Evolutionary conservation across 1,140 invertebrate genomes (phyloP), one percentile per base, ranked within the genome.

Genomic region (Nasonia giraulti): DNA sequence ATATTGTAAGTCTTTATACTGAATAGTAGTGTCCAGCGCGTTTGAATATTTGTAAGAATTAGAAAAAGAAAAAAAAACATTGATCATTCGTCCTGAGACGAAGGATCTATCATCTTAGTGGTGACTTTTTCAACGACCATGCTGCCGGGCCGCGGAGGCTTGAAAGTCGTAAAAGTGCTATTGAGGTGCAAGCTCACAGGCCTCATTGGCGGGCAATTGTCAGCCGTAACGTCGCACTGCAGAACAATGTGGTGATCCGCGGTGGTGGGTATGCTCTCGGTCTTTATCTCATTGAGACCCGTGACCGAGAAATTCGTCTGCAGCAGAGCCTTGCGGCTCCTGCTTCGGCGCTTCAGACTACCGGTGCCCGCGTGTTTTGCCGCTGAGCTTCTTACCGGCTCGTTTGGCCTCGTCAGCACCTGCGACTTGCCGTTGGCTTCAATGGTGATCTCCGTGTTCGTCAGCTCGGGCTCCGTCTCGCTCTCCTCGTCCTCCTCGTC

Each of bases 241-340:
- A 82, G 11, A 1, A 55, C 2, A 40, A 71, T 27, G 5, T 33
- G 75, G 8, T 71, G 50, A 27, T 87, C 86, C 6, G 47, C 17
- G 5, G 55, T 84, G 11, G 84, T 77, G 14, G 87, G 86, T 66
- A 91, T 87, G 78, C 89, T 87, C 86, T 91, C 89, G 31, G 91
- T 91, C 85, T 86, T 91, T 75, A 92, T 92, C 77, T 92, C 91
- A 71, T 91, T 92, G 55, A 91, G 89, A 75, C 91, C 91, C 31
- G 90, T 92, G 47, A 91, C 87, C 76, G 89, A 91, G 83, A 92
- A 92, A 87, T 91, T 92, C 62, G 89, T 92, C 86, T 90, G 89
- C 85, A 91, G 87, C 75, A 91, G 68, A 82, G 86, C 86, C 79
- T 47, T 85, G 23, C 71, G 55, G 55, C 68, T 75, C 8, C 76